Evolutionary conservation across 2,888 invertebrate genomes (phyloP).

Genomic region (Prenolepis imparis): DNA sequence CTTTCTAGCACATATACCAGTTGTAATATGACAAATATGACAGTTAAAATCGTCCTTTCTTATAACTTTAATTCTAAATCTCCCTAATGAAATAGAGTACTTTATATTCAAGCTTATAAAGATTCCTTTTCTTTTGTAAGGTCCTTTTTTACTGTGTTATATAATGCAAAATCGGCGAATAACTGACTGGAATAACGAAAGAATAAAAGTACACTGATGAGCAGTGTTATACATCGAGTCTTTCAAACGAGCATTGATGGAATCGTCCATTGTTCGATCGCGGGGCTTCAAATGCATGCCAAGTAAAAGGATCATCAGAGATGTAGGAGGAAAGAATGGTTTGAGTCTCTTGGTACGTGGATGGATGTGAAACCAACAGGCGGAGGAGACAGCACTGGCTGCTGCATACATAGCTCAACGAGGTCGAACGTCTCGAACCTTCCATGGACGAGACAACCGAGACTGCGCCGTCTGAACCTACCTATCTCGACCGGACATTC

Average conservation of each 20-base stretch:
- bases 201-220: not conserved
- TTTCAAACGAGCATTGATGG: not conserved
- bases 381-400: conserved; percentile 57
- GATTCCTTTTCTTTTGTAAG: not conserved
- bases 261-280: not conserved
- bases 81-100: not conserved
- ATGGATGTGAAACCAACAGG: conserved; percentile 41
- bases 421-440: conserved; percentile 77
- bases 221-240: no score
- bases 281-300: not conserved
- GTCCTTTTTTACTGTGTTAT: not conserved
- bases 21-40: not conserved
- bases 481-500: conserved; percentile 19
- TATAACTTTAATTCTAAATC: not conserved
- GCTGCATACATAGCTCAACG: conserved; percentile 64
- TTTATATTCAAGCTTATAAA: not conserved
- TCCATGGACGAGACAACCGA: conserved; percentile 60
- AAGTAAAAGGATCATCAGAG: conserved; percentile 30
- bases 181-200: not conserved
- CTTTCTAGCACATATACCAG: not conserved
- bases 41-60: not conserved
- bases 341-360: conserved; percentile 19
- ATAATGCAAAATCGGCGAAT: not conserved
- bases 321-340: conserved; percentile 26
- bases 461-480: conserved; percentile 30